Percentiles rank a stretch among this genome's conserved stretches.
Evolutionary conservation across 2,797 vertebrate genomes (phyloP).

Genomic region (Chromobotia macracanthus): DNA sequence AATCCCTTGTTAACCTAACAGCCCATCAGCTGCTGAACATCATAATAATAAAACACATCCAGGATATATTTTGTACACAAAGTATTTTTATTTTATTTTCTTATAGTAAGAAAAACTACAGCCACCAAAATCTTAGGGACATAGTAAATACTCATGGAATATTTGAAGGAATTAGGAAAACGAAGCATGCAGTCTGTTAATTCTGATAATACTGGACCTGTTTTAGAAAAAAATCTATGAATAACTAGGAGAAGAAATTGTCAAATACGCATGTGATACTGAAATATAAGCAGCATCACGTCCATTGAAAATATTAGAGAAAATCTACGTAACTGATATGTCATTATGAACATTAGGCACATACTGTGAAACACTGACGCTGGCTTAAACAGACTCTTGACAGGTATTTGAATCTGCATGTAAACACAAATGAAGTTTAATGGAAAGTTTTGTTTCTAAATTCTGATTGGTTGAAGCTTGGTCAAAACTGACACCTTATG

Average conservation of each 20-base stretch:
- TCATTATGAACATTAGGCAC: not conserved
- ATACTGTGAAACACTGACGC: not conserved
- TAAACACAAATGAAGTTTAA: not conserved
- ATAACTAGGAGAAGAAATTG: conserved; percentile 72
- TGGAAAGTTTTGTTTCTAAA: not conserved
- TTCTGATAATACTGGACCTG: not conserved
- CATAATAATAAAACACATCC: conserved; percentile 69
- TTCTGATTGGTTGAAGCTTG: not conserved
- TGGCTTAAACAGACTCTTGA: not conserved
- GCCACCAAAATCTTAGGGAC: conserved; percentile 73
- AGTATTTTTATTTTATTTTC: conserved; percentile 75
- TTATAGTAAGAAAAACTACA: conserved; percentile 79
- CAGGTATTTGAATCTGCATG: not conserved
- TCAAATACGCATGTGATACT: conserved; percentile 1
- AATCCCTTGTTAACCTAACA: not conserved
- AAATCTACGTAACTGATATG: not conserved
- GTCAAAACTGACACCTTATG: not conserved
- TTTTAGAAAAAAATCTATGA: conserved; percentile 64
- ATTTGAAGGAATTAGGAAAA: conserved; percentile 68
- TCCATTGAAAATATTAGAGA: not conserved
- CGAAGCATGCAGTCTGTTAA: conserved; percentile 88
- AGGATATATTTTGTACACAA: conserved; percentile 76
- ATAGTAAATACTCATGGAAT: conserved; percentile 78
- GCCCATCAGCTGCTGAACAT: conserved; percentile 5
- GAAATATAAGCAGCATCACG: conserved; percentile 2